A percentile compares a stretch with the other conserved stretches of the same genome.
These are phyloP conservation scores for Ochotona princeps DNA, from an alignment of 2,113 vertebrate species.

Conservation along the genomic window DNA sequence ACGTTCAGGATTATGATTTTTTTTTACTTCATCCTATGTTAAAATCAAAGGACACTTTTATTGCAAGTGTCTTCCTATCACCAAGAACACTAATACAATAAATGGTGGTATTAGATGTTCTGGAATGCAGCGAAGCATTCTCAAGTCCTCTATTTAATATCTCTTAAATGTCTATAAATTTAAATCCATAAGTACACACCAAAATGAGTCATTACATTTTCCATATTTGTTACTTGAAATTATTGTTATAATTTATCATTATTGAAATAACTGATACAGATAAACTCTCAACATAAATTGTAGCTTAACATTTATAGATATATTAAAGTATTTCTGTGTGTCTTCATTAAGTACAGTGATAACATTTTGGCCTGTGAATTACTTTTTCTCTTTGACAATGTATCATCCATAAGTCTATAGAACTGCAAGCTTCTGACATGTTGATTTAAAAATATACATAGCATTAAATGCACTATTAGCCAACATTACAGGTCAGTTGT, in stretches of 20 bases:
- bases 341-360: constrained; percentile 45
- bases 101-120: not conserved
- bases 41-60: not conserved
- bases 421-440: no score
- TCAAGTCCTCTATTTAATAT: not conserved
- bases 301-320: not conserved
- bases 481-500: not conserved
- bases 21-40: not conserved
- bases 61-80: not conserved
- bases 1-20: not conserved
- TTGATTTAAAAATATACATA: not conserved
- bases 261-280: not conserved
- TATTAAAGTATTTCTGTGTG: not conserved
- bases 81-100: not conserved
- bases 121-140: not conserved
- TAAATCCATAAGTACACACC: not conserved
- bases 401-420: not conserved
- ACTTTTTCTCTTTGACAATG: not conserved
- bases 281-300: constrained; percentile 1
- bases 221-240: constrained; percentile 20
- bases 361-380: constrained; percentile 5
- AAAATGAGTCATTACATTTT: constrained; percentile 4
- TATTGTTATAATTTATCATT: not conserved
- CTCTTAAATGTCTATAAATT: not conserved
- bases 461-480: not conserved